phyloP scores from a whole-genome alignment of 2,113 vertebrate genomes.

The Actenoides lindsayi region DNA sequence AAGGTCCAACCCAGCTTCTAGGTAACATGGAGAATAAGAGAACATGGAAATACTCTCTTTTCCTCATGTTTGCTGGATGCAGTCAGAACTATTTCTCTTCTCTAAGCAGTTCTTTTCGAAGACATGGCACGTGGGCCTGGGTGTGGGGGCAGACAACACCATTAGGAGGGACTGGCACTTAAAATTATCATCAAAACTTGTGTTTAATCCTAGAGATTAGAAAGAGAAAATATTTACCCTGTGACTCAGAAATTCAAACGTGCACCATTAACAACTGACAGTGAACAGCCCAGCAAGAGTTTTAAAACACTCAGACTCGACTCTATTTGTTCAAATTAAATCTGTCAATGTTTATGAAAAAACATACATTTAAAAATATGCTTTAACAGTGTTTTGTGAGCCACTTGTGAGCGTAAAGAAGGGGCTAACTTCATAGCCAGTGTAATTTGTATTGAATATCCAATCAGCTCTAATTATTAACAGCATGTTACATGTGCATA shows the following conservation, averaged over 20 bases:
- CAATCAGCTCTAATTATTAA: constrained; percentile 67
- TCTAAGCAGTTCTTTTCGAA: not conserved
- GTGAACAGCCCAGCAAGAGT: constrained; percentile 31
- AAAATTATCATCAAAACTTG: not conserved
- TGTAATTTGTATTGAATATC: constrained; percentile 60
- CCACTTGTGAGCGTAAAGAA: constrained; percentile 48
- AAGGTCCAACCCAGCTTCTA: not conserved
- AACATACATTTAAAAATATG: constrained; percentile 43
- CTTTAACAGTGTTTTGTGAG: constrained; percentile 49
- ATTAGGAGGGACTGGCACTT: not conserved
- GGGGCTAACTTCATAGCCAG: constrained; percentile 58
- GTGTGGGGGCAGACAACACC: not conserved
- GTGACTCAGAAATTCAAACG: constrained; percentile 53
- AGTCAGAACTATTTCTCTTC: not conserved
- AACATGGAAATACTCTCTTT: not conserved
- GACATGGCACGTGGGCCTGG: not conserved
- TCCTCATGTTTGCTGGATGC: not conserved
- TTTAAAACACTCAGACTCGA: constrained; percentile 16
- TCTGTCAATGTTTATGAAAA: constrained; percentile 39
- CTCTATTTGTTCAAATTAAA: constrained; percentile 36
- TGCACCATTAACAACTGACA: constrained; percentile 32
- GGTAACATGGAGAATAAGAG: not conserved
- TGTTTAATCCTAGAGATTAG: not conserved
- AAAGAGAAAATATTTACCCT: constrained; percentile 48
- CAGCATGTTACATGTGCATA: constrained; percentile 51